Percentiles rank a stretch among this genome's conserved stretches.
Evolutionary conservation across 1,140 invertebrate genomes (phyloP).

Genomic region (Aphaenogaster floridana): DNA sequence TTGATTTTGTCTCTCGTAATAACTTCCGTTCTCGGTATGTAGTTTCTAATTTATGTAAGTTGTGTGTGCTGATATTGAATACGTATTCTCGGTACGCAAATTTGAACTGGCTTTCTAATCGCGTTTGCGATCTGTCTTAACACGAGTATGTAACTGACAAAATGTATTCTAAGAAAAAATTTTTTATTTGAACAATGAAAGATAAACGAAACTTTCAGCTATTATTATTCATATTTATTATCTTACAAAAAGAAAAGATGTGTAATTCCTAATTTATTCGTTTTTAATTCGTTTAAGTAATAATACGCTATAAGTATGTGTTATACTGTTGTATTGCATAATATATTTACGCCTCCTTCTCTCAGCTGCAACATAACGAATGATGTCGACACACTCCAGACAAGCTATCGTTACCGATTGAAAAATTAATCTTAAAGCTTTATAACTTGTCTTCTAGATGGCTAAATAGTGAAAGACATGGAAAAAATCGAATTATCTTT

Average conservation of each 20-base stretch:
- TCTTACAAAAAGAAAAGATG: background rate
- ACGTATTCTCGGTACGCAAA: conserved; percentile 17
- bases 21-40: background rate
- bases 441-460: conserved; percentile 12
- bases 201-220: background rate
- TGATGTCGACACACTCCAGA: conserved; percentile 17
- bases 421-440: conserved; percentile 30
- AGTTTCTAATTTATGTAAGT: conserved; percentile 42
- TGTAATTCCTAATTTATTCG: background rate
- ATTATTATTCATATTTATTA: background rate
- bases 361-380: background rate
- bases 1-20: conserved; percentile 18
- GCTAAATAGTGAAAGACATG: background rate
- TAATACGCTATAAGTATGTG: background rate
- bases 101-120: conserved; percentile 25
- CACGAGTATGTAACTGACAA: background rate
- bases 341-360: background rate
- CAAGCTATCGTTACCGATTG: conserved; percentile 27
- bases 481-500: background rate
- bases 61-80: background rate
- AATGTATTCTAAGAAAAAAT: background rate
- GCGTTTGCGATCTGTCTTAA: background rate
- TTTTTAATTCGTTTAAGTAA: conserved; percentile 2
- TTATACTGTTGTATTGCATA: background rate
- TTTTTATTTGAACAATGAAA: background rate